Percentiles rank a stretch among this genome's conserved stretches.
Conservation (phyloP, 2,113 vertebrate species). For the Andinoacara biseriatus region DNA sequence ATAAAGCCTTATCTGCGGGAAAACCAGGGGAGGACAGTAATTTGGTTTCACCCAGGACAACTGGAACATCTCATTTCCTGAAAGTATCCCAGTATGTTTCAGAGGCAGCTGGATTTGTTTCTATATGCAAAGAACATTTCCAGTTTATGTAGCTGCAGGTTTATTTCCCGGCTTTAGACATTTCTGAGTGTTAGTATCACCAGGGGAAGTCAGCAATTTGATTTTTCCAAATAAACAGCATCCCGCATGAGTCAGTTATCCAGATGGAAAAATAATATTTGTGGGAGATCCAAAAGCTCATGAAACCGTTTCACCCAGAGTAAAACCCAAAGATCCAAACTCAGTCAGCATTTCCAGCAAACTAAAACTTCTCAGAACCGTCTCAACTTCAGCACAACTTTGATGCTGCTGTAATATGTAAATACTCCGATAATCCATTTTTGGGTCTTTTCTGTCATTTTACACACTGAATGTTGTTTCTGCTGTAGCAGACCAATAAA, state of each 20-base stretch:
- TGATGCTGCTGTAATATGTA: background rate
- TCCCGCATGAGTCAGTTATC: slow-evolving; percentile 34
- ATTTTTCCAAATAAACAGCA: slow-evolving; percentile 37
- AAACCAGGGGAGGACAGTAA: background rate
- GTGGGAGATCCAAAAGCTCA: slow-evolving; percentile 15
- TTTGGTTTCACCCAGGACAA: background rate
- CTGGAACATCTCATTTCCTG: slow-evolving; percentile 20
- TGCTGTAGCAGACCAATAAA: slow-evolving; percentile 32
- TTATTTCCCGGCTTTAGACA: slow-evolving; percentile 46
- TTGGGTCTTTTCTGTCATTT: background rate
- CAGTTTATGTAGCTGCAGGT: slow-evolving; percentile 39
- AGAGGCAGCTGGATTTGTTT: slow-evolving; percentile 13
- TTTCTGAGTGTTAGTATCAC: slow-evolving; percentile 15
- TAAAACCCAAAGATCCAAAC: background rate
- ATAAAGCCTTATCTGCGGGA: background rate
- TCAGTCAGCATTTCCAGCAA: background rate
- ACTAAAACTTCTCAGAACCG: background rate
- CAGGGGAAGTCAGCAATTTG: slow-evolving; percentile 34
- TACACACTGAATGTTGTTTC: slow-evolving; percentile 12
- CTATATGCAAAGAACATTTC: slow-evolving; percentile 14
- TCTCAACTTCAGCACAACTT: background rate
- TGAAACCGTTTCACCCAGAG: slow-evolving; percentile 10
- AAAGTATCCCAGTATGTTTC: background rate
- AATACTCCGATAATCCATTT: background rate
- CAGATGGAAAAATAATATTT: slow-evolving; percentile 46